Evolutionary conservation across 2,888 invertebrate genomes (phyloP).

Genomic region (Cheilosia variabilis): DNA sequence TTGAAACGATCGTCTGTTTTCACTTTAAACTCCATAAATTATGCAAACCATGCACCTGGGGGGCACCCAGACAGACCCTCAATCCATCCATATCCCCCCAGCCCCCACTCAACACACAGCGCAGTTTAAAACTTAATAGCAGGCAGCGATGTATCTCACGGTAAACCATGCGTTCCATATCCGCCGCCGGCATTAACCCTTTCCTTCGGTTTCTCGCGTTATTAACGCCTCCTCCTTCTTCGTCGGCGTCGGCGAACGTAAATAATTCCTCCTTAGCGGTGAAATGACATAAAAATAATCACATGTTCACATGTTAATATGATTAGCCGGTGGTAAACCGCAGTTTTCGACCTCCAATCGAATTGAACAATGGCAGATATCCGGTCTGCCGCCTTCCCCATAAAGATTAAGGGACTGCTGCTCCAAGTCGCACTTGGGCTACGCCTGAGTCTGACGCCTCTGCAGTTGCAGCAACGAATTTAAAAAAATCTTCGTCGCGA

Average conservation of each 20-base stretch:
- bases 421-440: slow-evolving; percentile 26
- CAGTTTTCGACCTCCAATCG: slow-evolving; percentile 22
- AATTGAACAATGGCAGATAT: slow-evolving; percentile 40
- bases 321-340: slow-evolving; percentile 34
- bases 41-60: slow-evolving; percentile 61
- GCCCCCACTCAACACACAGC: slow-evolving; percentile 38
- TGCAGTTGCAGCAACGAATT: slow-evolving; percentile 51
- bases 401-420: not conserved
- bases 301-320: slow-evolving; percentile 16
- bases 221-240: slow-evolving; percentile 60
- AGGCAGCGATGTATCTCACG: slow-evolving; percentile 61
- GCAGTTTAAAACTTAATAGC: slow-evolving; percentile 67
- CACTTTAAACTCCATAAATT: slow-evolving; percentile 54
- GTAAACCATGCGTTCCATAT: slow-evolving; percentile 38
- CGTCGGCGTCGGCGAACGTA: slow-evolving; percentile 19
- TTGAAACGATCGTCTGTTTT: slow-evolving; percentile 54
- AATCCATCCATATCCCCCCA: slow-evolving; percentile 38
- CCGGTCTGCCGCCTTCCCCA: slow-evolving; percentile 44
- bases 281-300: slow-evolving; percentile 34
- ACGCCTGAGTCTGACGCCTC: slow-evolving; percentile 43
- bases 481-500: not conserved
- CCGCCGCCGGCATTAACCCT: slow-evolving; percentile 67
- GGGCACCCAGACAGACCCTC: slow-evolving; percentile 4
- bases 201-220: slow-evolving; percentile 27
- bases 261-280: slow-evolving; percentile 59